These are phyloP conservation scores for Heliconius erato DNA, from an alignment of 2,888 invertebrate genomes.

Conservation along the genomic window DNA sequence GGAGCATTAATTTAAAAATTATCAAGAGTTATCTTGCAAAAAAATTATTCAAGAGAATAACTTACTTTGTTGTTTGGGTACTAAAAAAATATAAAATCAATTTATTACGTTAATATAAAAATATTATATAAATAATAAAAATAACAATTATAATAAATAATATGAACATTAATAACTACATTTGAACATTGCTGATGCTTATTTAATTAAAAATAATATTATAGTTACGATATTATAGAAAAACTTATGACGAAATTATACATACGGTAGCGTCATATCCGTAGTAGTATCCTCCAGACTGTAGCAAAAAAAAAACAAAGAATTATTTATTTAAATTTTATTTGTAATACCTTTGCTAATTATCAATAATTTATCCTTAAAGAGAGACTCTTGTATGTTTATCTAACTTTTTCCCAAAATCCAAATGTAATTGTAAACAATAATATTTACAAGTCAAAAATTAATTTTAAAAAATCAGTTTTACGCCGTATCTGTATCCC, in stretches of 20 bases:
- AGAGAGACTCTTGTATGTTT: too few species aligned
- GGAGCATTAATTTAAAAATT: neutral
- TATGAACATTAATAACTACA: too few species aligned
- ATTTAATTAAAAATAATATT: neutral
- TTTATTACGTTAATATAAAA: neutral
- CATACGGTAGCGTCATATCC: constrained; percentile 16
- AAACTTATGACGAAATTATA: neutral
- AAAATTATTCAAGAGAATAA: neutral
- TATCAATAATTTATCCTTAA: too few species aligned
- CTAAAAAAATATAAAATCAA: neutral
- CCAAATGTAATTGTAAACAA: too few species aligned
- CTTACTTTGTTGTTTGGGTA: constrained; percentile 11
- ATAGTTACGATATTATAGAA: neutral
- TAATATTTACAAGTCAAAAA: too few species aligned
- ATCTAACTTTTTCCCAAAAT: too few species aligned
- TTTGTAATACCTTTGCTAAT: too few species aligned
- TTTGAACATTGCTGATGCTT: neutral
- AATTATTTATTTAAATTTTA: neutral
- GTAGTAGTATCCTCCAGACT: constrained; percentile 9
- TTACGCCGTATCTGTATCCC: too few species aligned
- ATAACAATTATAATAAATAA: too few species aligned
- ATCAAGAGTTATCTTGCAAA: neutral
- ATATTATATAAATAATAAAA: neutral
- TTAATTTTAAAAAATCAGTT: too few species aligned
- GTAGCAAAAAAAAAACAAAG: neutral